A percentile compares a stretch with the other conserved stretches of the same genome.
Evolutionary conservation across 2,797 vertebrate species (phyloP).

Genomic region (Paguma larvata): DNA sequence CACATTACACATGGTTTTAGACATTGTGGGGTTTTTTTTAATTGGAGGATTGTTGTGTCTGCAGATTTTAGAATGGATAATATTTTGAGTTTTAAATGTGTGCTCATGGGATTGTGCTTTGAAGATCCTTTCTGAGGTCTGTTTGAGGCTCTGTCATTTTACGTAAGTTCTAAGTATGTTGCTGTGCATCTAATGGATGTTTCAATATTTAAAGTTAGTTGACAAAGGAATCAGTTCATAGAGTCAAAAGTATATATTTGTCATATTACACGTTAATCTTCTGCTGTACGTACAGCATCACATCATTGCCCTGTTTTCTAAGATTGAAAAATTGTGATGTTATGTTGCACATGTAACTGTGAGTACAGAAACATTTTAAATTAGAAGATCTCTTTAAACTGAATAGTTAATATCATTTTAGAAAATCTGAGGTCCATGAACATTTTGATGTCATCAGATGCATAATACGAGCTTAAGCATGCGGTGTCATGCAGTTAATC

Average conservation of each 20-base stretch:
- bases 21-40: not conserved
- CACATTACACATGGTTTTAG: not conserved
- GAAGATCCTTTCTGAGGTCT: constrained; percentile 53
- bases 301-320: constrained; percentile 47
- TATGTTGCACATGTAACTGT: constrained; percentile 13
- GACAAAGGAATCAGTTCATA: constrained; percentile 11
- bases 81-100: constrained; percentile 49
- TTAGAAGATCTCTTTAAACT: not conserved
- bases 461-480: not conserved
- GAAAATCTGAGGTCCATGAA: constrained; percentile 19
- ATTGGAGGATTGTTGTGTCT: not conserved
- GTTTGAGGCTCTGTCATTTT: not conserved
- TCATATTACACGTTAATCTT: not conserved
- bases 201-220: constrained; percentile 2
- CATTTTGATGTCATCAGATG: constrained; percentile 47
- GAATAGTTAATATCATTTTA: constrained; percentile 47
- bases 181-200: not conserved
- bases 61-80: constrained; percentile 22
- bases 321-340: constrained; percentile 12
- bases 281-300: not conserved
- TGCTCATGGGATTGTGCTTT: constrained; percentile 39
- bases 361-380: constrained; percentile 55
- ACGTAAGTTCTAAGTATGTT: constrained; percentile 38
- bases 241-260: not conserved
- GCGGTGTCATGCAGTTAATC: constrained; percentile 26